Conservation (phyloP, 2,797 vertebrate genomes). For the Lerista edwardsae region DNA sequence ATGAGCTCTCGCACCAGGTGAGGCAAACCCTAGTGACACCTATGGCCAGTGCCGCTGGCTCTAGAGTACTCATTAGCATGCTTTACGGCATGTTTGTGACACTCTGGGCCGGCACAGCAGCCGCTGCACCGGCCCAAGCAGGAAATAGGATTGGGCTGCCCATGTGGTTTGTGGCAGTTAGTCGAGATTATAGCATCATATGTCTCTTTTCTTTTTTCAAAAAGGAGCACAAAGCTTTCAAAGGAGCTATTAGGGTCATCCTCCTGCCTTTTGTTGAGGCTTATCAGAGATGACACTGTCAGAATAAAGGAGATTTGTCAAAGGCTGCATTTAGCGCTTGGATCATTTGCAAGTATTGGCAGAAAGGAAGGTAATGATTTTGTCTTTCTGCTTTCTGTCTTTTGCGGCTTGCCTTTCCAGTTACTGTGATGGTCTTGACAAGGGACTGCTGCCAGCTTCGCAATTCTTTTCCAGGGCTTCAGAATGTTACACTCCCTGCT, state of each 20-base stretch:
- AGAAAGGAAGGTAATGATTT: conserved; percentile 66
- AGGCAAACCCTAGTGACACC: no score
- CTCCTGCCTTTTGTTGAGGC: conserved; percentile 76
- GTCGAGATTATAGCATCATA: conserved; percentile 17
- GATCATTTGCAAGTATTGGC: conserved; percentile 67
- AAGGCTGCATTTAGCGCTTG: conserved; percentile 48
- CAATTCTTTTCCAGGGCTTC: conserved; percentile 79
- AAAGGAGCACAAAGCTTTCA: background rate
- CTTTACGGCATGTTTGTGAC: no score
- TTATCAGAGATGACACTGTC: conserved; percentile 81
- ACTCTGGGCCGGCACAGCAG: no score
- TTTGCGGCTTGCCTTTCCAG: conserved; percentile 76
- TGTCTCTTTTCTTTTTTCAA: conserved; percentile 10
- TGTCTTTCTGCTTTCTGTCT: conserved; percentile 80
- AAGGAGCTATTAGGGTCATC: conserved; percentile 4
- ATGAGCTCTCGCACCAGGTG: no score
- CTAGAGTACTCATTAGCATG: no score
- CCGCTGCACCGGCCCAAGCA: no score
- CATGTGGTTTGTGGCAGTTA: background rate
- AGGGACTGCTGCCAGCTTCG: conserved; percentile 81
- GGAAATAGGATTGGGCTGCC: no score
- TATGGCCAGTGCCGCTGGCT: no score
- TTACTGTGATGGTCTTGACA: conserved; percentile 83
- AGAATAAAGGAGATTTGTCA: conserved; percentile 61
- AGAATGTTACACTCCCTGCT: conserved; percentile 77